A percentile compares a stretch with the other conserved stretches of the same genome.
Evolutionary conservation across 2,888 invertebrate genomes (phyloP).

Genomic region (Torymus aiolomorphi): DNA sequence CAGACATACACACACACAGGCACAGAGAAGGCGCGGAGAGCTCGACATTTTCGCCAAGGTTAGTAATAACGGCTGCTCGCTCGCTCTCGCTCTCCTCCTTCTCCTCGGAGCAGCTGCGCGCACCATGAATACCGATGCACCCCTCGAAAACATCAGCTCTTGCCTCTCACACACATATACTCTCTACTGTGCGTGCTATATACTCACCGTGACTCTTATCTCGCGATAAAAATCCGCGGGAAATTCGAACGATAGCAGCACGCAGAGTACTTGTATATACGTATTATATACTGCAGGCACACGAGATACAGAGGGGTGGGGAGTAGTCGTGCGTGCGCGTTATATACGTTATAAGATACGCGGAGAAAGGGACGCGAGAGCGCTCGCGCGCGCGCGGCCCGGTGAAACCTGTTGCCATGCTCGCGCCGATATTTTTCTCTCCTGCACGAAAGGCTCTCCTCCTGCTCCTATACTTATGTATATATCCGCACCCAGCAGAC

Average conservation of each 20-base stretch:
- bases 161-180: background rate
- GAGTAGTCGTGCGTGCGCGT: too few relatives aligned
- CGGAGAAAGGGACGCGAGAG: slow-evolving; percentile 23
- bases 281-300: too few relatives aligned
- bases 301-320: too few relatives aligned
- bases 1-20: background rate
- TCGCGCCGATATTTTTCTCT: slow-evolving; percentile 43
- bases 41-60: slow-evolving; percentile 70
- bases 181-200: too few relatives aligned
- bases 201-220: too few relatives aligned
- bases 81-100: too few relatives aligned
- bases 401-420: slow-evolving; percentile 73
- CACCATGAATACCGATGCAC: slow-evolving; percentile 68
- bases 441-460: too few relatives aligned
- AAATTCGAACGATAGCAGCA: too few relatives aligned
- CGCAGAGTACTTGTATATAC: too few relatives aligned
- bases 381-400: slow-evolving; percentile 56
- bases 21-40: background rate
- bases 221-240: too few relatives aligned
- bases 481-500: too few relatives aligned
- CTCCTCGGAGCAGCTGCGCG: slow-evolving; percentile 36
- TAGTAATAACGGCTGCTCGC: slow-evolving; percentile 62
- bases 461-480: too few relatives aligned
- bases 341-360: background rate
- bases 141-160: slow-evolving; percentile 20